Base-by-base conservation (phyloP, 2,888 invertebrate genomes). In the Tanypteryx hageni region DNA sequence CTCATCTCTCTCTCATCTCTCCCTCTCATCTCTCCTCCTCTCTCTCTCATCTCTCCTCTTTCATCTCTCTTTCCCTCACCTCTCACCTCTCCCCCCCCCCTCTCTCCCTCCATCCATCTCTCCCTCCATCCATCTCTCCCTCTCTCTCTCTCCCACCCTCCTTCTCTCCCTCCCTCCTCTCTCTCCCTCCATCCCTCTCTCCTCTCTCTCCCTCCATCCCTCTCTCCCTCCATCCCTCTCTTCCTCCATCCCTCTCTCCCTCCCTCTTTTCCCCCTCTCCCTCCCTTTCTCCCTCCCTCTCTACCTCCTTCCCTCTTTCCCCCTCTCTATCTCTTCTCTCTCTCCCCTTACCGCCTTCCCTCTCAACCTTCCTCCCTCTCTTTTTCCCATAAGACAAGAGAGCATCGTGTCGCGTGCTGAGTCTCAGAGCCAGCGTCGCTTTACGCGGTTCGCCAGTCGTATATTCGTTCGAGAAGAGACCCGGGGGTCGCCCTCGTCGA, bases 331-430 rank as follows among this genome's bases (percentile, higher is more conserved):
- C n/a, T n/a, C n/a, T n/a, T n/a, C n/a, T n/a, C n/a, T n/a, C n/a
- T n/a, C n/a, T n/a, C n/a, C n/a, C n/a, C n/a, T n/a, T n/a, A n/a
- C n/a, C n/a, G n/a, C n/a, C n/a, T n/a, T n/a, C 16, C 81, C 81
- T n/a, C 10, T 10, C 82, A 8, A 13, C 44, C 82, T 44, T 9
- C 13, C 57, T 31, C 44, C 57, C 83, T 44, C 18, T 27, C 31
- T 14, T 31, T 18, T 44, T 44, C 18, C 83, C 83, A 83, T 83
- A 83, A 83, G 83, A 83, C 83, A 83, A 83, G 83, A 83, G 83
- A 83, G 83, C 83, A 83, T 8, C 83, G 83, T 44, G 83, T 83
- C 83, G 44, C 83, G 83, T 83, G 83, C 31, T 44, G 83, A 83
- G 83, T 83, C 57, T 83, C 83, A 44, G 44, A 83, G 44, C 57